Percentiles rank a stretch among this genome's conserved stretches.
phyloP scores from a whole-genome alignment of 2,888 invertebrate genomes.

The Noctua comes region DNA sequence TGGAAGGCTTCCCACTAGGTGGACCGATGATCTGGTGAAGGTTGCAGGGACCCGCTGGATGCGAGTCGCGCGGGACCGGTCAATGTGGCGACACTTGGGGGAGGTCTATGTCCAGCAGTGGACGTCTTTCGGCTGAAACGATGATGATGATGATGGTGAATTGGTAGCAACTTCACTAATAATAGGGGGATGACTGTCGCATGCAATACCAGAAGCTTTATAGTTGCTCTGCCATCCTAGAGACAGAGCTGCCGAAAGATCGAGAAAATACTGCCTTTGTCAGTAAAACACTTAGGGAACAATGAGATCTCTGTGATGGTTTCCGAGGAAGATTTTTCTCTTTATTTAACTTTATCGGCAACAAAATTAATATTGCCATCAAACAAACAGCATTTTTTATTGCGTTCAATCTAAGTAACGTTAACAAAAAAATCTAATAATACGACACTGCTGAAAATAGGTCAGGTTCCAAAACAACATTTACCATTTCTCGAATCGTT shows the following conservation, averaged over 20 bases:
- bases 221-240: background rate
- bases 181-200: background rate
- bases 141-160: too few species aligned
- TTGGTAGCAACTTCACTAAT: fast-evolving
- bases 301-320: background rate
- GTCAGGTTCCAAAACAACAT: background rate
- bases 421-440: background rate
- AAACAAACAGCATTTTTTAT: background rate
- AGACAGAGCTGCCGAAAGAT: background rate
- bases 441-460: background rate
- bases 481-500: background rate
- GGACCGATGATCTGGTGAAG: too few species aligned
- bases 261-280: background rate
- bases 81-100: too few species aligned
- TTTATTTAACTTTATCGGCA: fast-evolving
- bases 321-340: background rate
- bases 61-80: too few species aligned
- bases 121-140: too few species aligned
- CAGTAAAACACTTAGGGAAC: too few species aligned
- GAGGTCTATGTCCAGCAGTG: too few species aligned
- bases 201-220: background rate
- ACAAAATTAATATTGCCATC: background rate
- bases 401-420: background rate
- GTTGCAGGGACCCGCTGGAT: too few species aligned
- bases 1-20: too few species aligned